These are phyloP conservation scores for Bombyx huttoni DNA, from an alignment of 2,888 invertebrate species.

Conservation along the genomic window DNA sequence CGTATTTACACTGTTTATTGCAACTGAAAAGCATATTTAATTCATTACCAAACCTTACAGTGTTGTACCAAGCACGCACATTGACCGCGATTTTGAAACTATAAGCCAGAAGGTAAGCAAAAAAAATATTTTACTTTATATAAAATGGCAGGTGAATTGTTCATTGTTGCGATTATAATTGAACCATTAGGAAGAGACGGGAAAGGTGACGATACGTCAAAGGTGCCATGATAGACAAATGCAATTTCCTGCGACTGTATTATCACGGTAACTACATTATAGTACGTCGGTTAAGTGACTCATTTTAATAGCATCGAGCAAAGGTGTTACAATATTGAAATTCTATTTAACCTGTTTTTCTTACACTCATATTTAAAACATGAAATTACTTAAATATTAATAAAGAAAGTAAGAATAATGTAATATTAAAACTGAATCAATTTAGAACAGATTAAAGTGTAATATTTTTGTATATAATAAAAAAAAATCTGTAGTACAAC, in stretches of 20 bases:
- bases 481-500: no score
- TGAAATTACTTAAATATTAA: no score
- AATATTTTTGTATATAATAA: no score
- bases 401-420: no score
- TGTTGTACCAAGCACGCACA: constrained; percentile 12
- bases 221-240: constrained; percentile 50
- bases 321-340: constrained; percentile 2
- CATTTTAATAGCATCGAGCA: not conserved
- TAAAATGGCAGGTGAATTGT: no score
- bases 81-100: not conserved
- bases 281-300: not conserved
- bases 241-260: constrained; percentile 32
- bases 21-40: constrained; percentile 34
- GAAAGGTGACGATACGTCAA: constrained; percentile 49
- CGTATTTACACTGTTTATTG: constrained; percentile 41
- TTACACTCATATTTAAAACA: not conserved
- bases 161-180: constrained; percentile 31
- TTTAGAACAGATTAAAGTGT: no score
- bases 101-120: no score
- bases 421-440: no score
- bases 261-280: not conserved
- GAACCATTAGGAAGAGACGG: constrained; percentile 52
- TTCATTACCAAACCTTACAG: constrained; percentile 33
- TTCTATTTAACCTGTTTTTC: constrained; percentile 3
- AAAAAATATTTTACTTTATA: no score